Evolutionary conservation across 1,140 invertebrate genomes (phyloP), one percentile per base, ranked within the genome.

Genomic region (Megathymus violae): DNA sequence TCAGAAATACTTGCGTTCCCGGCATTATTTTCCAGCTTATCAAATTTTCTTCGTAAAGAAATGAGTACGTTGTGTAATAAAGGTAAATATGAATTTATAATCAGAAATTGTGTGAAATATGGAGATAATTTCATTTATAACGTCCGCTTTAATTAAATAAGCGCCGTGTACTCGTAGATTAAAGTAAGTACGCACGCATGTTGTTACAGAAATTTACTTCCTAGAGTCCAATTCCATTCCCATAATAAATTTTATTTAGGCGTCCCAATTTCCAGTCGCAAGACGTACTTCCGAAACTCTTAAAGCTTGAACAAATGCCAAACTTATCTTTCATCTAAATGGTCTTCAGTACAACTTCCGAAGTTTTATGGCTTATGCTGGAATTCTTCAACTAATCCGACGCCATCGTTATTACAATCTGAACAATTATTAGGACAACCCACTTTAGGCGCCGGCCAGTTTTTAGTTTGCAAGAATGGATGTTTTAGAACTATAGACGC

Each of bases 261-360:
- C 25, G 25, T 58, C 27, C 54, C 41, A 58, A 44, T 58, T 58
- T 58, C 27, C n/a, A 58, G 14, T 16, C 22, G n/a, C 31, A 25
- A 27, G 41, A 46, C 43, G 25, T 46, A 34, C 15, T 31, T 46
- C 25, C 50, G 31, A 31, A 51, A 51, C 48, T 51, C 48, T 40
- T 52, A 40, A 19, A 22, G 17, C 50, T 52, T 58, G 54, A 58
- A 58, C 41, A 36, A 58, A 44, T 58, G 54, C 54, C 54, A 58
- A 58, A 58, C 41, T 58, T 58, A 58, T 58, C 54, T 58, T 27
- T 44, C 41, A 58, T 58, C 40, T 58, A 58, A 58, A 58, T 46
- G 54, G 41, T 58, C 41, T 19, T 58, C 41, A 46, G 54, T 58
- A 58, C 15, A 46, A 58, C 27, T 46, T 58, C 10, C 15, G 15